A percentile compares a stretch with the other conserved stretches of the same genome.
These are phyloP conservation scores for Ramphastos sulfuratus DNA, from an alignment of 2,113 vertebrate species.

Conservation along the genomic window DNA sequence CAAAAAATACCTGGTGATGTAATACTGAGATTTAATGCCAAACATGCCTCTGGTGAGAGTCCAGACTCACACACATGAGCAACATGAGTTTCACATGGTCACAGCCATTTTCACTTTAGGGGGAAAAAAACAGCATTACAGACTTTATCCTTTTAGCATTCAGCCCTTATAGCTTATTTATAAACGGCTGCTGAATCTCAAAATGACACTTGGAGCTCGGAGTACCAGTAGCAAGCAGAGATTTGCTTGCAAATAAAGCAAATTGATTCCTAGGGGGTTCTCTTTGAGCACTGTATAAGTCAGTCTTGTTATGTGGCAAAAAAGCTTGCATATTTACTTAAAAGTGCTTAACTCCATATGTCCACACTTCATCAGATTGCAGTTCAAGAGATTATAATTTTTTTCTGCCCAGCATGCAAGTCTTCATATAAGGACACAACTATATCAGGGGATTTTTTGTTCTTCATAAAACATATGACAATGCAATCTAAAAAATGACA, in stretches of 20 bases:
- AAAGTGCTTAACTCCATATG: neutral
- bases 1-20: neutral
- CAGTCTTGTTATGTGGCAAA: neutral
- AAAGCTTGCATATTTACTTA: neutral
- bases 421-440: neutral
- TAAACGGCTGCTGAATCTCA: neutral
- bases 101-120: neutral
- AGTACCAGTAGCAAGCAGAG: neutral
- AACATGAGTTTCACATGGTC: neutral
- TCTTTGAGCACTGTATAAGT: neutral
- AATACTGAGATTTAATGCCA: slow-evolving; percentile 11
- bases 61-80: neutral
- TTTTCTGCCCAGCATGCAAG: neutral
- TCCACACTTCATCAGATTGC: neutral
- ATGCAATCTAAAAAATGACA: neutral
- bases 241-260: slow-evolving; percentile 36
- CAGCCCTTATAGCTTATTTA: neutral
- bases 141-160: slow-evolving; percentile 15
- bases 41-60: neutral
- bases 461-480: neutral
- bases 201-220: slow-evolving; percentile 10
- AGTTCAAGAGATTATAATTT: neutral
- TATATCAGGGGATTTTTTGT: neutral
- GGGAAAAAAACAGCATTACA: neutral
- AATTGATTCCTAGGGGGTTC: neutral